Percentiles rank a stretch among this genome's conserved stretches.
These are phyloP conservation scores for Ptilonorhynchus violaceus DNA, from an alignment of 2,113 vertebrate species.

Conservation along the genomic window DNA sequence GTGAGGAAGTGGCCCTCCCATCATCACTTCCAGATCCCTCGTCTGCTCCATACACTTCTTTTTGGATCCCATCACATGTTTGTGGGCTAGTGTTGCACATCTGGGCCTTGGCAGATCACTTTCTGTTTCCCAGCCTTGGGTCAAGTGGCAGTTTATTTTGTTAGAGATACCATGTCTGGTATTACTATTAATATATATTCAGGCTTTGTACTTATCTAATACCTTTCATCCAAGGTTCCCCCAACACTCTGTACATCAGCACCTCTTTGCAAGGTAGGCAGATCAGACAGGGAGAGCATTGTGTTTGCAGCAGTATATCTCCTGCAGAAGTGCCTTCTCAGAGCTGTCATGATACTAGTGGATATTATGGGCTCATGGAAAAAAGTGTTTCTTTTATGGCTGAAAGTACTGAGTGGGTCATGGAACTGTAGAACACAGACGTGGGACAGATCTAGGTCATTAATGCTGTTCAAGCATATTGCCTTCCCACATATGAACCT, in stretches of 20 bases:
- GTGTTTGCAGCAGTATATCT: background rate
- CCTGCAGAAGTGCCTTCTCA: background rate
- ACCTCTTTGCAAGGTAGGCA: background rate
- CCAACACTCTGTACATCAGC: background rate
- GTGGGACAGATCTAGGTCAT: background rate
- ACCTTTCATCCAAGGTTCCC: background rate
- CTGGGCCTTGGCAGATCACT: background rate
- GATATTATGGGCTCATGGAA: background rate
- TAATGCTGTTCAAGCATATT: background rate
- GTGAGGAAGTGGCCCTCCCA: background rate
- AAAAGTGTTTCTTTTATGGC: background rate
- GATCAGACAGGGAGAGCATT: background rate
- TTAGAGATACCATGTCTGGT: background rate
- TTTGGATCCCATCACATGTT: background rate
- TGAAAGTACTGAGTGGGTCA: background rate
- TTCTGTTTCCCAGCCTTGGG: background rate
- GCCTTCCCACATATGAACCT: background rate
- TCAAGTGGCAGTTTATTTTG: constrained; percentile 30
- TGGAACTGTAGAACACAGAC: background rate
- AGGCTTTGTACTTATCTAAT: background rate
- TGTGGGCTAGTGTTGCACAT: background rate
- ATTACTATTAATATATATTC: background rate
- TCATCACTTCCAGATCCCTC: background rate
- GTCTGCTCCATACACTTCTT: background rate
- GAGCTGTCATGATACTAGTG: background rate